phyloP scores from a whole-genome alignment of 2,888 invertebrate species.

The Apoda limacodes region DNA sequence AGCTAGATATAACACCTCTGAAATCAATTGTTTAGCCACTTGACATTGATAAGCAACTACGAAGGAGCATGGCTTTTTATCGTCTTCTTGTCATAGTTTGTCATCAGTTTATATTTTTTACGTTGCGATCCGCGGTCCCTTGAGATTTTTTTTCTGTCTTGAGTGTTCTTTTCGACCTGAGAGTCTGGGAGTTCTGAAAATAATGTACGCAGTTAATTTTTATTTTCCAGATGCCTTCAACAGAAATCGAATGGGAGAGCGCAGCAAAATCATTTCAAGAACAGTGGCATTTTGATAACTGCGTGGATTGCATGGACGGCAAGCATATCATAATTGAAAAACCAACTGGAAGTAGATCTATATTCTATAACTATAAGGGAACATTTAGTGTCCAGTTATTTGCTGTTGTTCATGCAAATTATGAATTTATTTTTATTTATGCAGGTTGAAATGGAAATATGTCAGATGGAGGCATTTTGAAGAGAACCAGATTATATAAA shows the following conservation, averaged over 20 bases:
- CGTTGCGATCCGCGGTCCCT: background rate
- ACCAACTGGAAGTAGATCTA: background rate
- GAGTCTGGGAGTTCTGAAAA: background rate
- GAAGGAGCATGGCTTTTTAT: background rate
- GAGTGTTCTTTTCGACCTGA: background rate
- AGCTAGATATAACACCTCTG: background rate
- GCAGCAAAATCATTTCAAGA: background rate
- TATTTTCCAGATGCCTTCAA: background rate
- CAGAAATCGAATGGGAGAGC: background rate
- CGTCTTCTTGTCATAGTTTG: background rate
- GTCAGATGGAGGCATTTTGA: background rate
- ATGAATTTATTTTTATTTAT: background rate
- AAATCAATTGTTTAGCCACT: conserved; percentile 1
- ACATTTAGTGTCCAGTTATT: background rate
- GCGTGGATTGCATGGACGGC: background rate
- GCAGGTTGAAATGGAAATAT: background rate
- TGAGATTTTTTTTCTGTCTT: background rate
- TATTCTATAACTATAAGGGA: background rate
- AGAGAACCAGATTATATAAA: too few relatives aligned
- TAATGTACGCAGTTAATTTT: background rate
- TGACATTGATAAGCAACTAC: background rate
- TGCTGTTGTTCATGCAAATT: background rate
- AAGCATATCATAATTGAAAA: background rate
- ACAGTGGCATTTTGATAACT: too few relatives aligned
- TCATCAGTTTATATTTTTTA: background rate